Percentiles rank a stretch among this genome's conserved stretches.
Evolutionary conservation across 2,113 vertebrate species (phyloP).

Genomic region (Oryctolagus cuniculus): DNA sequence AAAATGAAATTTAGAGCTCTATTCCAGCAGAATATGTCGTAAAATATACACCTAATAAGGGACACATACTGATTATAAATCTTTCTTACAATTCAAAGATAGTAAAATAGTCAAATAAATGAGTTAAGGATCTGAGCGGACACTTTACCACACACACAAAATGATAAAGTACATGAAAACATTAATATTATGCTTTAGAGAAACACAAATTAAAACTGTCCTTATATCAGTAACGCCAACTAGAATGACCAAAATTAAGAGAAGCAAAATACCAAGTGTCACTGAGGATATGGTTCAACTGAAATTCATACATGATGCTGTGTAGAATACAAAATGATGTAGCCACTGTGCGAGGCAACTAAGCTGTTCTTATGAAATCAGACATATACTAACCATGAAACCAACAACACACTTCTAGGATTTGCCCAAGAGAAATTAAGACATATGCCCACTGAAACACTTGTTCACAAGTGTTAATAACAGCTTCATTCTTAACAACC

Average conservation of each 20-base stretch:
- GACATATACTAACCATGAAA: background rate
- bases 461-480: slow-evolving; percentile 21
- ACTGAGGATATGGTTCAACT: background rate
- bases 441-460: slow-evolving; percentile 16
- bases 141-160: background rate
- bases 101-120: background rate
- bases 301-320: background rate
- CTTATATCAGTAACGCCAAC: background rate
- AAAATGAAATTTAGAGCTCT: background rate
- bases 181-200: background rate
- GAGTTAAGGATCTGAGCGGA: background rate
- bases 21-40: background rate
- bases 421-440: slow-evolving; percentile 19
- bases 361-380: background rate
- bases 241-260: background rate
- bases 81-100: background rate
- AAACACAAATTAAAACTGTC: slow-evolving; percentile 15
- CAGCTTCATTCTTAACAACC: slow-evolving; percentile 24
- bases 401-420: background rate
- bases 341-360: background rate
- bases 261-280: background rate
- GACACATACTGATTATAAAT: background rate
- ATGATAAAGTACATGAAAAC: background rate
- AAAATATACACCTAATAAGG: background rate
- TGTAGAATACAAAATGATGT: background rate